Base-by-base conservation (phyloP, 2,888 invertebrate genomes). In the Phengaris alcon region DNA sequence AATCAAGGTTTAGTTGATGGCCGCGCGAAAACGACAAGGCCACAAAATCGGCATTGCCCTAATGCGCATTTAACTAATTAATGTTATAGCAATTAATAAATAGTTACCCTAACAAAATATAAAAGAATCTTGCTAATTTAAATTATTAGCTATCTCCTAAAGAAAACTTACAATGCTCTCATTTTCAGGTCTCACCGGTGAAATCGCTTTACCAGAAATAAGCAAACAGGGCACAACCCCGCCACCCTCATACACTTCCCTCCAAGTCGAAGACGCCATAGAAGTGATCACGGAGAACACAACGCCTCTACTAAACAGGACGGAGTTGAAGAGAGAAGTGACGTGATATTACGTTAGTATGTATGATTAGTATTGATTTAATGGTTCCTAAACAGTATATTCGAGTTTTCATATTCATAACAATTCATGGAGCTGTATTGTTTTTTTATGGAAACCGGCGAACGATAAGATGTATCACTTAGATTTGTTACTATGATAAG, bases 111-210 rank as follows among this genome's bases (percentile, higher is more conserved):
- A 35, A 35, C 35, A 35, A 48, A 48, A 48, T 7, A 48, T 48
- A 48, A 48, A 48, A 6, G 4, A 48, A 48, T 48, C 8, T 35
- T 35, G 35, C 3, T 48, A 48, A 48, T 48, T 6, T 48, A 6
- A 48, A 48, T 8, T 8, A 48, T 48, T 48, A 48, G 48, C 48
- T 7, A 48, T 48, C 8, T 48, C 8, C 46, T 46, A 6, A 4
- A 0, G 4, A 46, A 0, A 46, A 46, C 46, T 48, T 6, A 6
- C 48, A 8, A 48, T 48, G 8, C 48, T 75, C 74, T 77, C 77
- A 10, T 76, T 85, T 85, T 3, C 89, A 93, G 93, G 86, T 80
- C 84, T 93, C 9, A 91, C 92, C 0, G 87, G 88, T 6, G 88
- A 89, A 80, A 86, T 90, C 76, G 87, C 91, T 0, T 77, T 92